Conservation (phyloP, 2,113 vertebrate genomes). For the Sapayoa aenigma region DNA sequence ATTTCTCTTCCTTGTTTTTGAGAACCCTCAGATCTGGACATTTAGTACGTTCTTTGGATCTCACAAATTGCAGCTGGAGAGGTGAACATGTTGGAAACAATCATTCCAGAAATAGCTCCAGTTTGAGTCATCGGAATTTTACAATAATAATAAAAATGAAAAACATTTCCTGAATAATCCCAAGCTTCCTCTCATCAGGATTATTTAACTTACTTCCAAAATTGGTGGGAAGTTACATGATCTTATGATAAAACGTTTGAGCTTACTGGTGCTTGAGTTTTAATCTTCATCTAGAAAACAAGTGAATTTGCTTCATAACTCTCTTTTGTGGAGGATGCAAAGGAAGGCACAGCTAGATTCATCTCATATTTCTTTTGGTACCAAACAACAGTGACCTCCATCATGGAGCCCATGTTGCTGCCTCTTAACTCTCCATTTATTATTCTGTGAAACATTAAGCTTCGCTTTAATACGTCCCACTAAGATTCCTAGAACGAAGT, state of each 20-base stretch:
- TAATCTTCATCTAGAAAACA: background rate
- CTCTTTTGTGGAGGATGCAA: background rate
- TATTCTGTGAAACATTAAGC: background rate
- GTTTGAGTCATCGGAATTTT: background rate
- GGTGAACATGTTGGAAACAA: background rate
- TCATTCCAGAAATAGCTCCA: background rate
- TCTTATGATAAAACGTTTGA: background rate
- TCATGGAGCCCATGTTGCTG: background rate
- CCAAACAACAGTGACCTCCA: background rate
- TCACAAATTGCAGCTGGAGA: background rate
- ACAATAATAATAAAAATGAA: conserved; percentile 38
- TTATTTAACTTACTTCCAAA: background rate
- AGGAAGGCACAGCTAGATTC: background rate
- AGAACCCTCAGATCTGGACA: background rate
- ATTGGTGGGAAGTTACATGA: background rate
- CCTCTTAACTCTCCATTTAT: background rate
- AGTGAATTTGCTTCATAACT: background rate
- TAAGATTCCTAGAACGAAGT: background rate
- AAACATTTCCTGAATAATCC: conserved; percentile 48
- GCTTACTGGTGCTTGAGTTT: background rate
- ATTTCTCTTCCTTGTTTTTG: background rate
- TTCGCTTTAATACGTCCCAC: background rate
- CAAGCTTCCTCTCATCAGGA: background rate
- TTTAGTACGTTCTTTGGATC: background rate
- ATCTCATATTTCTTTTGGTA: background rate